Base-by-base conservation (phyloP, 2,888 invertebrate species). In the Mythimna albipuncta region DNA sequence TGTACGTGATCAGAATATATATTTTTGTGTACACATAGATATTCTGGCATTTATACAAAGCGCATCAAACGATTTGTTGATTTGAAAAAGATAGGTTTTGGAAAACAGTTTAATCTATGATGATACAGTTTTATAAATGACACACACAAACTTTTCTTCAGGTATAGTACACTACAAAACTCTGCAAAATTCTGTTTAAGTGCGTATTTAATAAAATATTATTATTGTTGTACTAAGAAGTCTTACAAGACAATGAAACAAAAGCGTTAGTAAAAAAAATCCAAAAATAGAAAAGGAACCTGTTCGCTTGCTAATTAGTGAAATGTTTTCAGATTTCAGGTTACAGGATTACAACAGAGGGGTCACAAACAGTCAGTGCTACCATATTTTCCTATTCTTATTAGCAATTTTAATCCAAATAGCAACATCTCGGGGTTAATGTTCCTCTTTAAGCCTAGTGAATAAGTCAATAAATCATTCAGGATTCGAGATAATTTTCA, bases 301-400 rank as follows among this genome's bases (percentile, higher is more conserved):
- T 79, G 69, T 84, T 85, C 74, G 62, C 50, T 72, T 77, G 72
- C 83, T 93, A 93, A 94, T 93, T 91, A 90, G 85, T 52, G 61
- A 83, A 87, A 89, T 91, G 85, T 91, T 91, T 93, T 93, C 86
- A 96, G 96, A 96, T 95, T 96, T 96, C 94, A 94, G 96, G 88
- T 92, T 96, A 93, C 96, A 96, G 93, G 95, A 96, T 90, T 95
- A 93, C 93, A 95, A 94, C 91, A 87, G 88, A 77, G 95, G 92
- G 44, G 87, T 83, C 72, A 87, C 93, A 72, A 89, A 86, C 89
- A 85, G 90, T 88, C 89, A 84, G 73, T 89, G 88, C 83, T 85
- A 88, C 86, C 88, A 82, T 83, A 80, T 84, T 75, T 89, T 91
- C 91, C 90, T 93, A 86, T 90, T 93, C 76, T 89, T 88, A 83